These are phyloP conservation scores for Siniperca knerii DNA, from an alignment of 2,113 vertebrate genomes.

Conservation along the genomic window DNA sequence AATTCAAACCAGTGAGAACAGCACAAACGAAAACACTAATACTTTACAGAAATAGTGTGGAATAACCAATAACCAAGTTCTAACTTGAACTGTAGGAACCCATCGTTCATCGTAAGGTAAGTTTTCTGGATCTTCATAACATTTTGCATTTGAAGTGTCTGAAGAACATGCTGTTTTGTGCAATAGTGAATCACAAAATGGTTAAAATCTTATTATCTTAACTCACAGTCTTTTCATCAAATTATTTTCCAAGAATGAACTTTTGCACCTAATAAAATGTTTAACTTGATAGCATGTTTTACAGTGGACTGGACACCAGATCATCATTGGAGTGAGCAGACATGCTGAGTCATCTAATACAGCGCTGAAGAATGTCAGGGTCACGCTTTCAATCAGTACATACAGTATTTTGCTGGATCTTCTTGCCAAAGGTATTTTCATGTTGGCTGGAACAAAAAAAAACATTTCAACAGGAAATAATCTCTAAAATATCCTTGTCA, in stretches of 20 bases:
- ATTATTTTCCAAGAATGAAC: neutral
- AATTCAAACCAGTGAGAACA: no score
- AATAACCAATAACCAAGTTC: no score
- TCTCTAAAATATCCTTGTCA: neutral
- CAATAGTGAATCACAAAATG: no score
- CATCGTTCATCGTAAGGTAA: no score
- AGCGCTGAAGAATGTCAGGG: constrained; percentile 1
- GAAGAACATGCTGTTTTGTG: no score
- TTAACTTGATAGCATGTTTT: neutral
- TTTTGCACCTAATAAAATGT: neutral
- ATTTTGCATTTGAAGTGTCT: no score
- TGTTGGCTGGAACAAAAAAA: neutral
- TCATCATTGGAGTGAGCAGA: neutral
- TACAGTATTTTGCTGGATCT: neutral
- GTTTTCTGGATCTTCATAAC: no score
- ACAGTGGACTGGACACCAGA: neutral
- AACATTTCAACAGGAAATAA: neutral
- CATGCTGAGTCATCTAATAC: neutral
- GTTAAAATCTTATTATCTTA: neutral
- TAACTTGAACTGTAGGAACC: no score
- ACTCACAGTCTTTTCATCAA: neutral
- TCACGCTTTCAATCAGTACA: neutral
- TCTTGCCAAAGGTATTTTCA: constrained; percentile 14
- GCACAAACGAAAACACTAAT: no score
- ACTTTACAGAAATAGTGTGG: no score